These are phyloP conservation scores for Lordiphosa clarofinis DNA, from an alignment of 1,140 invertebrate genomes.

Conservation along the genomic window DNA sequence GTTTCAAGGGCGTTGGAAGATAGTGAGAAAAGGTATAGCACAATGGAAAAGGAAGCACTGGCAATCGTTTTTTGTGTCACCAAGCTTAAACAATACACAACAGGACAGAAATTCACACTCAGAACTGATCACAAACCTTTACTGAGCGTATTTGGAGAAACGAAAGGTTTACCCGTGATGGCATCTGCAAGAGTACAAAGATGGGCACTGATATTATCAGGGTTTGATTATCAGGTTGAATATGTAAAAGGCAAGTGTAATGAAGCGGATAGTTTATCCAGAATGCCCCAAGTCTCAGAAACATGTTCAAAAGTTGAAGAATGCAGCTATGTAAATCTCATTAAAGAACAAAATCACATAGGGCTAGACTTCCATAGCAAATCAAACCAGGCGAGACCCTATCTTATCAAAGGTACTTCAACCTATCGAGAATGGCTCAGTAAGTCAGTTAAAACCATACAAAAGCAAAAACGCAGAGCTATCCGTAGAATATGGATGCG, in stretches of 20 bases:
- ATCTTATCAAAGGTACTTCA: constrained; percentile 4
- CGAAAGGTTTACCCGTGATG: constrained; percentile 22
- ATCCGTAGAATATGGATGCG: constrained; percentile 35
- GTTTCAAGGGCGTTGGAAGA: too few species aligned
- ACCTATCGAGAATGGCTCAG: constrained; percentile 10
- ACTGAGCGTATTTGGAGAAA: constrained; percentile 2
- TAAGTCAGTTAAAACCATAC: constrained; percentile 13
- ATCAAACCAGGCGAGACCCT: constrained; percentile 2
- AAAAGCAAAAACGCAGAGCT: constrained; percentile 30
- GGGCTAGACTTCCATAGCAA: constrained; percentile 5
- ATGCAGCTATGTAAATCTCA: background rate
- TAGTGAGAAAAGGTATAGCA: too few species aligned
- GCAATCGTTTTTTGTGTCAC: too few species aligned
- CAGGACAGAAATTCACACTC: background rate
- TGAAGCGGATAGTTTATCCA: background rate
- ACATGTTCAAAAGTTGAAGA: background rate
- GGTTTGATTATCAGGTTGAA: constrained; percentile 1
- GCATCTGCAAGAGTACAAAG: constrained; percentile 8
- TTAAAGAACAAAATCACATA: background rate
- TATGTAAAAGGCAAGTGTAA: constrained; percentile 5
- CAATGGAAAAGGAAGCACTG: too few species aligned
- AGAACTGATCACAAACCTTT: constrained; percentile 12
- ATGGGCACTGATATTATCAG: constrained; percentile 9
- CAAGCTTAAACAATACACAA: too few species aligned
- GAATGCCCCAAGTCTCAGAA: constrained; percentile 6